Percentiles rank a stretch among this genome's conserved stretches.
Evolutionary conservation across 2,797 vertebrate genomes (phyloP).

Genomic region (Thamnophis elegans): DNA sequence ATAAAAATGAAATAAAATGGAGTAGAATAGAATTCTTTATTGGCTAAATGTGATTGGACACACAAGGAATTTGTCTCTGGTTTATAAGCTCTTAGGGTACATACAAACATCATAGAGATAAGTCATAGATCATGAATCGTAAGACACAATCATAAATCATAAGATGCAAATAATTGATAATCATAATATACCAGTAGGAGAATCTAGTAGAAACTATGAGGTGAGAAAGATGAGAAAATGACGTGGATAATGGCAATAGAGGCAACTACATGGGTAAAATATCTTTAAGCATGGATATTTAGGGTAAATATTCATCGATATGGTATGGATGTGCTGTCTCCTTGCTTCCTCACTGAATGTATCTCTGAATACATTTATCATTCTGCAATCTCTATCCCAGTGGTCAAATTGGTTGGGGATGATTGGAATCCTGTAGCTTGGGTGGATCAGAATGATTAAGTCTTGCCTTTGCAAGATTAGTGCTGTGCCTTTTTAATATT

Average conservation of each 20-base stretch:
- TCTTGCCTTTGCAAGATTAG: not conserved
- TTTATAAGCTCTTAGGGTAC: not conserved
- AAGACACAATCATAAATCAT: not conserved
- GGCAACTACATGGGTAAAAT: not conserved
- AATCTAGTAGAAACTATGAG: not conserved
- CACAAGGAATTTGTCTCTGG: not conserved
- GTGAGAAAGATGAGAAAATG: not conserved
- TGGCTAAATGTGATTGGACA: no score
- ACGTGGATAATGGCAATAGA: not conserved
- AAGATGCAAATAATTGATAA: not conserved
- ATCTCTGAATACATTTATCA: not conserved
- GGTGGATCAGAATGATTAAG: not conserved
- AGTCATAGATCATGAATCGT: not conserved
- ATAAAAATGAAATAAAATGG: not conserved
- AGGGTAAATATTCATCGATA: not conserved
- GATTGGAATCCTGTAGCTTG: not conserved
- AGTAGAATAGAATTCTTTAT: not conserved
- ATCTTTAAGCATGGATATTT: not conserved
- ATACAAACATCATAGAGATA: not conserved
- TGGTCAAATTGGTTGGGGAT: not conserved
- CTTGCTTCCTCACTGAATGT: not conserved
- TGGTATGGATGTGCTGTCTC: not conserved
- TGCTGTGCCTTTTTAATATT: not conserved
- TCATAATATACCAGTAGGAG: not conserved
- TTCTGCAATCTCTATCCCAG: not conserved